Evolutionary conservation across 2,888 invertebrate species (phyloP).

Genomic region (Podabrus alpinus): DNA sequence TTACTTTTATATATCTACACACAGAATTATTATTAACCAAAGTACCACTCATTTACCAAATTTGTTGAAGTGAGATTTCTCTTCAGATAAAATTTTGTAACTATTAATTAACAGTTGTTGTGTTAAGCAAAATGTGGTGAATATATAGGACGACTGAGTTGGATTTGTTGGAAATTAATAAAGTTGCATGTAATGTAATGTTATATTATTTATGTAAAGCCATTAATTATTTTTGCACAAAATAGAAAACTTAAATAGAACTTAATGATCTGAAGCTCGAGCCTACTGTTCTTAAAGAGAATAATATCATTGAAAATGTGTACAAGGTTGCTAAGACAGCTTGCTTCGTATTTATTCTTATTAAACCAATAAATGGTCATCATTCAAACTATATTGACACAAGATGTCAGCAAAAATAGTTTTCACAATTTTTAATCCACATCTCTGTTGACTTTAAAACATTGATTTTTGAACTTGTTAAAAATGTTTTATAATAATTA

Average conservation of each 20-base stretch:
- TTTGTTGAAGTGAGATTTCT: constrained; percentile 19
- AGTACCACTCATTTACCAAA: constrained; percentile 22
- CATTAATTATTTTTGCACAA: background rate
- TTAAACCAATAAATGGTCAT: background rate
- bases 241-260: too few relatives aligned
- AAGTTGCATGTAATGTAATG: too few relatives aligned
- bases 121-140: background rate
- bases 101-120: background rate
- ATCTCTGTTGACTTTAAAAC: background rate
- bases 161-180: background rate
- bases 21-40: constrained; percentile 24
- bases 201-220: too few relatives aligned
- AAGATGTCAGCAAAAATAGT: too few relatives aligned
- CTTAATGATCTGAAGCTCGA: background rate
- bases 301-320: background rate
- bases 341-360: background rate
- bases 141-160: background rate
- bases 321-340: background rate
- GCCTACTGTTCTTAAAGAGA: background rate
- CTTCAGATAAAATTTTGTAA: background rate
- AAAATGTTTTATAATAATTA: too few relatives aligned
- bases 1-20: constrained; percentile 21
- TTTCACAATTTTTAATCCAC: background rate
- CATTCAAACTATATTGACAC: background rate
- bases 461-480: too few relatives aligned